Base-by-base conservation (phyloP, 2,888 invertebrate genomes). In the Ornithoptera alexandrae region DNA sequence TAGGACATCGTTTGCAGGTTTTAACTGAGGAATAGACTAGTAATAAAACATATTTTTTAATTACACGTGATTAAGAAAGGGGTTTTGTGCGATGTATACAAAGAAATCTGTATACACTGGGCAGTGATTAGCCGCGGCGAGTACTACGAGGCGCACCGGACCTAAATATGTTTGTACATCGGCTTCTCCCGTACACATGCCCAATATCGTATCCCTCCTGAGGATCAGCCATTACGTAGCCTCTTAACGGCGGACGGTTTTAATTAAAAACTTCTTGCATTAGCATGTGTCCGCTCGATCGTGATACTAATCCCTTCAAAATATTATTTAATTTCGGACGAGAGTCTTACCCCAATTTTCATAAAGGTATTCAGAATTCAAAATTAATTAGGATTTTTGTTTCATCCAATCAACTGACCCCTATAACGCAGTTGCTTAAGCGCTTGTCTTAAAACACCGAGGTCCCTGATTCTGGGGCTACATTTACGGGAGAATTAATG, bases 261-360 rank as follows among this genome's bases (percentile, higher is more conserved):
- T 92, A 92, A 92, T 92, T 92, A 92, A 92, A 92, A 92, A 92
- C 92, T 92, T 92, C 92, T 90, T 90, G 84, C 90, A 90, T 90
- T 91, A 91, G 85, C 91, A 88, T 90, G 88, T 87, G 87, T 86
- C 86, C 84, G 85, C 81, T 85, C 85, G 84, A 85, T 87, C 85
- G 85, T 84, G 84, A 83, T 85, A 82, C 85, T 88, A 88, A 89
- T 87, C 87, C 86, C 84, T 85, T 71, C 86, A 85, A 88, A 88
- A 90, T 89, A 88, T 88, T 88, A 89, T 89, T 89, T 89, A 87
- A 89, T 88, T 86, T 84, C 80, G 76, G 74, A 76, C 73, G 76
- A 76, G 77, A 61, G 46, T 68, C 70, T 68, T 71, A 65, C 62
- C 65, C 65, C 10, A n/a, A 57, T 71, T 68, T 62, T 57, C 22